phyloP scores from a whole-genome alignment of 2,888 invertebrate species.

The Limnephilus rhombicus region DNA sequence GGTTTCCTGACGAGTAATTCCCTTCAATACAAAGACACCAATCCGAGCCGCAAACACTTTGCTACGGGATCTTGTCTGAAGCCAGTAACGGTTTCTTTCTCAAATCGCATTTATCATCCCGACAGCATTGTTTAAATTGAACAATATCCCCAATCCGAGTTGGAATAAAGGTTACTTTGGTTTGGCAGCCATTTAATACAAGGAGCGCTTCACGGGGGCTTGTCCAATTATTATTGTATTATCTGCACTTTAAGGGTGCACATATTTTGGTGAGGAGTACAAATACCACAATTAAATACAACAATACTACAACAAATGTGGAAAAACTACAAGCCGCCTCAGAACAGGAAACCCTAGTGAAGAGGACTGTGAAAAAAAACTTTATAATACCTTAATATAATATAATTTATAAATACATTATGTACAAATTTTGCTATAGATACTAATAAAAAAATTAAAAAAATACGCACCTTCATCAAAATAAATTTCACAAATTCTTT shows the following conservation, averaged over 20 bases:
- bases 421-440: too few species aligned
- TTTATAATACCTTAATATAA: too few species aligned
- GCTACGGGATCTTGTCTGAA: constrained; percentile 35
- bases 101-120: constrained; percentile 45
- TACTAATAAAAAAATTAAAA: too few species aligned
- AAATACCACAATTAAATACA: neutral
- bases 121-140: constrained; percentile 50
- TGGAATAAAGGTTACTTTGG: constrained; percentile 18
- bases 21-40: constrained; percentile 34
- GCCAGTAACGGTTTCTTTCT: constrained; percentile 31
- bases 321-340: too few species aligned
- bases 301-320: too few species aligned
- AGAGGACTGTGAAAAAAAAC: too few species aligned
- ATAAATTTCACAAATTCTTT: too few species aligned
- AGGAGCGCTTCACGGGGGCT: neutral
- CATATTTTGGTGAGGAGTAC: neutral
- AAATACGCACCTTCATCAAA: too few species aligned
- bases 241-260: neutral
- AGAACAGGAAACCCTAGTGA: too few species aligned
- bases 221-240: neutral
- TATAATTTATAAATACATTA: too few species aligned
- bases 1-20: constrained; percentile 43
- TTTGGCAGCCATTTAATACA: constrained; percentile 35
- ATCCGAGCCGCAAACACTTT: constrained; percentile 34
- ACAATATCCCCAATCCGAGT: constrained; percentile 32